Percentiles rank a stretch among this genome's conserved stretches.
These are phyloP conservation scores for Ormyrus rosae DNA, from an alignment of 2,888 invertebrate genomes.

Conservation along the genomic window DNA sequence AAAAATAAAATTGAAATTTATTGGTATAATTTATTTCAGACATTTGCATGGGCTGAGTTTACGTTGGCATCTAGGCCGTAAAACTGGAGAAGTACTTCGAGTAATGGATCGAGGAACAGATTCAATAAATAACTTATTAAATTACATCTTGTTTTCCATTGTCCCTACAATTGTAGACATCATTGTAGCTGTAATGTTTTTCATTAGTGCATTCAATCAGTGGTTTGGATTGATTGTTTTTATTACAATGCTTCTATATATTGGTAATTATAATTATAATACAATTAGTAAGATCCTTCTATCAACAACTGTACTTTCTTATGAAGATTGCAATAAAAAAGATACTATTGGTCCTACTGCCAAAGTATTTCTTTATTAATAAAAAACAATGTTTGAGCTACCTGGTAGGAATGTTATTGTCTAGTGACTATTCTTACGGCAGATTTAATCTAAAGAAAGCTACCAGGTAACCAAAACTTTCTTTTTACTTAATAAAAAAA, in stretches of 20 bases:
- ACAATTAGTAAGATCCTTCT: too few relatives aligned
- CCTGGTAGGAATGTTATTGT: too few relatives aligned
- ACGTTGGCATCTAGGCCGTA: conserved; percentile 95
- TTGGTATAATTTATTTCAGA: conserved; percentile 78
- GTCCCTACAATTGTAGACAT: conserved; percentile 95
- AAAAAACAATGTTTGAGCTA: too few relatives aligned
- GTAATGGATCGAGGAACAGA: conserved; percentile 99
- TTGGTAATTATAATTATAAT: conserved; percentile 80
- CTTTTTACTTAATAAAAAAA: too few relatives aligned
- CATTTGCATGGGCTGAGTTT: conserved; percentile 94
- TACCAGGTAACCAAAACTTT: too few relatives aligned
- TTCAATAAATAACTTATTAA: conserved; percentile 95
- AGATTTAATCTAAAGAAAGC: too few relatives aligned
- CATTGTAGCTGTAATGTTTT: conserved; percentile 92
- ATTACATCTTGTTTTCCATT: conserved; percentile 95
- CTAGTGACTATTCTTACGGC: too few relatives aligned
- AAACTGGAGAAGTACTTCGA: conserved; percentile 97
- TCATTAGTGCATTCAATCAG: conserved; percentile 90
- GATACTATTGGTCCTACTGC: too few relatives aligned
- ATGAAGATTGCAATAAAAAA: too few relatives aligned
- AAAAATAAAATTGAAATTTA: background rate
- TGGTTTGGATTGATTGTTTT: conserved; percentile 98
- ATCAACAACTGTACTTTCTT: too few relatives aligned
- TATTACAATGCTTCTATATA: conserved; percentile 93
- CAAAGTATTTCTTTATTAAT: too few relatives aligned